These are phyloP conservation scores for Apistogramma diplotaenia DNA, from an alignment of 2,113 vertebrate species.

Conservation along the genomic window DNA sequence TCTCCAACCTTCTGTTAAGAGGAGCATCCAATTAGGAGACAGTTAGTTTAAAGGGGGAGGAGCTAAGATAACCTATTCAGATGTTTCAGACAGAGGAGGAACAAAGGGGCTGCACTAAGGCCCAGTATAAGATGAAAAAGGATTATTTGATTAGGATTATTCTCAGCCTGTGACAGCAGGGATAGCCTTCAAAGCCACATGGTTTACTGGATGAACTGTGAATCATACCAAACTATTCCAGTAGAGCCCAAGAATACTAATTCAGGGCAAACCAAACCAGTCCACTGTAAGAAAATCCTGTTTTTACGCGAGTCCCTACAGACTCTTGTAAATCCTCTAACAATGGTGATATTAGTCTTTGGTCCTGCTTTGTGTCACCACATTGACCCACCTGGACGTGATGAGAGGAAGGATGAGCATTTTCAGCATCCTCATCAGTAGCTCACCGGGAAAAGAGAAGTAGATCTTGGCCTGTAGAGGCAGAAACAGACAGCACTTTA, in stretches of 20 bases:
- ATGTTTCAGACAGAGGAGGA: background rate
- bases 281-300: background rate
- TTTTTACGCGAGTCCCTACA: background rate
- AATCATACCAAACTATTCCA: background rate
- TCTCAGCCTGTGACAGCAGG: background rate
- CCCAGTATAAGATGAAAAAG: background rate
- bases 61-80: background rate
- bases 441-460: constrained; percentile 88
- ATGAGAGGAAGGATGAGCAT: constrained; percentile 91
- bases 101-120: background rate
- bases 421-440: constrained; percentile 90
- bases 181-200: background rate
- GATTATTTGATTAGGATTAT: background rate
- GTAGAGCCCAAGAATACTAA: background rate
- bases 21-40: background rate
- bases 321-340: background rate
- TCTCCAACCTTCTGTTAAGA: background rate
- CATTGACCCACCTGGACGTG: constrained; percentile 81
- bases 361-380: fast-evolving
- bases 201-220: background rate
- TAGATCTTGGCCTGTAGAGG: constrained; percentile 84
- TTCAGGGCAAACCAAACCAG: background rate
- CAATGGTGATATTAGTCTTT: background rate
- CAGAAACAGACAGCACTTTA: background rate
- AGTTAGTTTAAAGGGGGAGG: background rate